Evolutionary conservation across 2,113 vertebrate species (phyloP), one percentile per base, ranked within the genome.

Genomic region (Nyctibius bracteatus): DNA sequence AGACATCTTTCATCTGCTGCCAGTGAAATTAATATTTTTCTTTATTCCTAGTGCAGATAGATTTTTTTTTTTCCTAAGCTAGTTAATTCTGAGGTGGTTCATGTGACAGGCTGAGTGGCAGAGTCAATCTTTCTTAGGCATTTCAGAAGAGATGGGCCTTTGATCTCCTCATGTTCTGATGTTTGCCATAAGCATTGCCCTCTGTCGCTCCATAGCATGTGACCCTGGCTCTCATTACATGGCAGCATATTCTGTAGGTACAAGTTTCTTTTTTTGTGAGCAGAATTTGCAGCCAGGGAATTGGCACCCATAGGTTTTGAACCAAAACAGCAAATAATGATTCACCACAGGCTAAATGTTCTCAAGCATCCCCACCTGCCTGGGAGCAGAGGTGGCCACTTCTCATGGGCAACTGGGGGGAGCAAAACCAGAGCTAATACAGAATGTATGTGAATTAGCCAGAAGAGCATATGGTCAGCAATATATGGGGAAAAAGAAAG

Each of bases 11-110:
- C 97, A 97, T 96, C 97, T 97, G 72, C 96, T 96, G 90, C 96
- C 97, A 97, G 86, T 90, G 95, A 98, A 98, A 98, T 98, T 97
- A 97, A 97, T 97, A 97, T 96, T 96, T 97, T 97, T 96, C 94
- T 95, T 97, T 97, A 97, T 92, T 97, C 65, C 83, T 89, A 68
- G 61, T 86, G 93, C 90, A 97, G 96, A 97, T 95, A 95, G 94
- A 83, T 92, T 88, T 85, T 55, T 31, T 70, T 39, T 20, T 70
- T 57, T 88, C 31, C 47, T 82, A 90, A 94, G 67, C 66, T 96
- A 92, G 94, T 96, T 97, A 97, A 95, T 97, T 95, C 94, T 96
- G 92, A 95, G 96, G 73, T 81, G 78, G 93, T 95, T 91, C 71
- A 43, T 95, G 65, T 89, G 94, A 95, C 97, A 96, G 86, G 25